These are phyloP conservation scores for Microtus pennsylvanicus DNA, from an alignment of 2,113 vertebrate genomes.

Conservation along the genomic window DNA sequence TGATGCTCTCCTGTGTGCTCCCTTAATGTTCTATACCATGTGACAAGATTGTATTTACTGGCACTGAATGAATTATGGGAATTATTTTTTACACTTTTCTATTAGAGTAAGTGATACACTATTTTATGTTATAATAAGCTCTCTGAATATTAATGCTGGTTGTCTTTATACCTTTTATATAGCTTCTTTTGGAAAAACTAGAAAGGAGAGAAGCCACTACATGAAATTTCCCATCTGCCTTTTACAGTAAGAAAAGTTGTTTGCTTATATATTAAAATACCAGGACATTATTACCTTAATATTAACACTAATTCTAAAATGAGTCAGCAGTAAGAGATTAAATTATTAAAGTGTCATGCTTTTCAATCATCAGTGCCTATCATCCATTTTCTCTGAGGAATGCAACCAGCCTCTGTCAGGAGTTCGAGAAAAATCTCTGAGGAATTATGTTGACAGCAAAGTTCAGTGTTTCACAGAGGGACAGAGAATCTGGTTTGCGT, in stretches of 20 bases:
- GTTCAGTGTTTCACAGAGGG: neutral
- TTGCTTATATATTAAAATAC: conserved; percentile 46
- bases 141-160: neutral
- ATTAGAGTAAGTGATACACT: neutral
- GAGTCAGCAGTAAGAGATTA: conserved; percentile 28
- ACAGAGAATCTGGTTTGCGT: neutral
- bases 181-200: conserved; percentile 12
- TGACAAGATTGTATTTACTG: neutral
- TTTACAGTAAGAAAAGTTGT: neutral
- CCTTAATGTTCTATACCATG: conserved; percentile 22
- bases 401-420: neutral
- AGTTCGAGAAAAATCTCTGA: neutral
- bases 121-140: neutral
- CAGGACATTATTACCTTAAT: neutral
- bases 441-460: neutral
- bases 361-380: neutral
- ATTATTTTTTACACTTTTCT: conserved; percentile 22
- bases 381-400: neutral
- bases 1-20: neutral
- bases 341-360: neutral
- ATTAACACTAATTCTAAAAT: conserved; percentile 54
- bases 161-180: neutral
- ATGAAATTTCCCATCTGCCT: conserved; percentile 7
- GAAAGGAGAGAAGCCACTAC: neutral
- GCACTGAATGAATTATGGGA: neutral